phyloP scores from a whole-genome alignment of 2,113 vertebrate species.

The Elachura formosa region DNA sequence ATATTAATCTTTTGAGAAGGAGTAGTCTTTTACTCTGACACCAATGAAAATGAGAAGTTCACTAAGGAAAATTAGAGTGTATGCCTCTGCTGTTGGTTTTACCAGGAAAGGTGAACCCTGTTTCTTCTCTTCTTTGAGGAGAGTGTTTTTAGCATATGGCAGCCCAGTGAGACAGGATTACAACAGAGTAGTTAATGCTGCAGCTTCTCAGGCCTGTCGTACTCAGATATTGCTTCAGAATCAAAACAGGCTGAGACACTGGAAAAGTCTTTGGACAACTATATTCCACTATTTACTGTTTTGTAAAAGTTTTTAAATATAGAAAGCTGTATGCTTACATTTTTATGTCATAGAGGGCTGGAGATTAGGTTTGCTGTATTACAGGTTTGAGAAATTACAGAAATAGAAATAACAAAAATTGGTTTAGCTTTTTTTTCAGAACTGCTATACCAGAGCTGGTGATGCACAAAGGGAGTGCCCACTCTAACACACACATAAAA shows the following conservation, averaged over 20 bases:
- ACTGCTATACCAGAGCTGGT: neutral
- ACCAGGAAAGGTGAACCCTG: neutral
- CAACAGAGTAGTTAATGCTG: neutral
- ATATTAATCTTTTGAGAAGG: neutral
- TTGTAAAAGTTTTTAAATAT: neutral
- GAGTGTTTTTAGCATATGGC: neutral
- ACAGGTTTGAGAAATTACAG: neutral
- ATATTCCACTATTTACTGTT: neutral
- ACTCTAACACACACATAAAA: neutral
- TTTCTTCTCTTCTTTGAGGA: rapidly evolving
- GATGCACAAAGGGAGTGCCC: neutral
- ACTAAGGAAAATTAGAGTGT: neutral
- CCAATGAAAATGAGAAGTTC: neutral
- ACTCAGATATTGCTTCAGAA: neutral
- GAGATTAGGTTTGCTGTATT: neutral
- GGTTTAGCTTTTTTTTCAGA: neutral
- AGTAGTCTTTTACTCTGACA: neutral
- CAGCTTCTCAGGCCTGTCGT: neutral
- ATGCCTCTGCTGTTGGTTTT: neutral
- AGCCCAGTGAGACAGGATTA: neutral
- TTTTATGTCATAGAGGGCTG: neutral
- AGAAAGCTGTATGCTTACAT: neutral
- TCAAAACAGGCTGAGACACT: neutral
- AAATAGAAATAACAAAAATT: neutral
- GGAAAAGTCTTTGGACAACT: neutral